Conservation (phyloP, 2,797 vertebrate species). For the Lithobates sylvaticus region DNA sequence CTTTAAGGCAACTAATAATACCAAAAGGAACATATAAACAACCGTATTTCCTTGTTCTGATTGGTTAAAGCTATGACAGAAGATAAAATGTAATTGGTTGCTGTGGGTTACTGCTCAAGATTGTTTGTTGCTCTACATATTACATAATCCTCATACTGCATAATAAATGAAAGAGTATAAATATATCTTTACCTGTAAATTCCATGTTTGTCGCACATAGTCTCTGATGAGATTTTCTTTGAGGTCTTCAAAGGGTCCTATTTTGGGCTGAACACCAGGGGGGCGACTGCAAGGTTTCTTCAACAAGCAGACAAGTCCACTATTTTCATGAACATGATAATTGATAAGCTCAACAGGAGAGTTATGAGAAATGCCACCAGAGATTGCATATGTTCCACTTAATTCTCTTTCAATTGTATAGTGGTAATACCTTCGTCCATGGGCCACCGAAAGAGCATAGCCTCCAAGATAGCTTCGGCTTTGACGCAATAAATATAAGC, state of each 20-base stretch:
- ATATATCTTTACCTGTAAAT: slow-evolving; percentile 82
- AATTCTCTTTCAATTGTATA: slow-evolving; percentile 93
- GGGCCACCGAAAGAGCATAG: slow-evolving; percentile 88
- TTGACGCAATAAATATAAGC: slow-evolving; percentile 88
- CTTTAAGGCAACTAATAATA: too few relatives aligned
- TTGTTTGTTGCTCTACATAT: too few relatives aligned
- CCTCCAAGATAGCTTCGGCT: slow-evolving; percentile 94
- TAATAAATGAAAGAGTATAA: not conserved
- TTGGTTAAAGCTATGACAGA: too few relatives aligned
- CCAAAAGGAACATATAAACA: too few relatives aligned
- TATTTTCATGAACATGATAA: slow-evolving; percentile 88
- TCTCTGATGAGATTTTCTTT: slow-evolving; percentile 94
- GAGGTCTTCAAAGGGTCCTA: slow-evolving; percentile 92
- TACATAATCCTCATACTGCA: not conserved
- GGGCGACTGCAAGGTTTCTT: slow-evolving; percentile 88
- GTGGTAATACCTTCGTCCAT: slow-evolving; percentile 84
- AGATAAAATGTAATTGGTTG: too few relatives aligned
- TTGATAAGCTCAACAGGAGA: slow-evolving; percentile 87
- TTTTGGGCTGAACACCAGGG: slow-evolving; percentile 88
- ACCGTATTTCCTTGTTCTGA: too few relatives aligned
- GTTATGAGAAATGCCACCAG: slow-evolving; percentile 87
- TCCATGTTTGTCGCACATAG: slow-evolving; percentile 94
- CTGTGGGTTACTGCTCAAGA: too few relatives aligned
- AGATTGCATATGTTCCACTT: slow-evolving; percentile 87
- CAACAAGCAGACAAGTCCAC: slow-evolving; percentile 90